Evolutionary conservation across 2,888 invertebrate species (phyloP).

Genomic region (Drosophila suboccidentalis): DNA sequence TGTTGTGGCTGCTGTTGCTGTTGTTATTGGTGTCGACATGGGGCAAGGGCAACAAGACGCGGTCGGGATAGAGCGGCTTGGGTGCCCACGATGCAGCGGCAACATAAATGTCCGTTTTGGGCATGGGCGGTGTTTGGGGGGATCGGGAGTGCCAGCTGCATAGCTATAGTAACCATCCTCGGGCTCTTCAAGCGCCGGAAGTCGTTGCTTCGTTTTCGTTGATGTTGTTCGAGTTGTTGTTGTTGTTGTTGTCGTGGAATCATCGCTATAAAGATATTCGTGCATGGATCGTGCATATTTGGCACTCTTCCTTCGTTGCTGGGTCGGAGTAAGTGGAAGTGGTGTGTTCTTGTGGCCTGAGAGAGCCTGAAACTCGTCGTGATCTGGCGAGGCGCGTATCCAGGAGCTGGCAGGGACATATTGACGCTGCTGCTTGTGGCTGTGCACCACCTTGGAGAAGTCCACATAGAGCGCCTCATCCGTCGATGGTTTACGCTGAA

Average conservation of each 20-base stretch:
- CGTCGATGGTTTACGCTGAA: slow-evolving; percentile 84
- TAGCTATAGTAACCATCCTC: slow-evolving; percentile 83
- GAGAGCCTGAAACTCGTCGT: slow-evolving; percentile 45
- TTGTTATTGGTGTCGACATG: slow-evolving; percentile 64
- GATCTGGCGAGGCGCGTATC: slow-evolving; percentile 68
- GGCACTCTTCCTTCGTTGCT: slow-evolving; percentile 68
- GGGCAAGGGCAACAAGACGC: slow-evolving; percentile 79
- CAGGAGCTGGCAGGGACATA: slow-evolving; percentile 76
- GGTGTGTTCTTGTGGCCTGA: slow-evolving; percentile 15
- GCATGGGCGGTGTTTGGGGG: slow-evolving; percentile 64
- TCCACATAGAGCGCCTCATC: slow-evolving; percentile 86
- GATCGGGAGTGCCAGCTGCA: slow-evolving; percentile 81
- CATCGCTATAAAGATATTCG: slow-evolving; percentile 82
- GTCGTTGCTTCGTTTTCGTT: slow-evolving; percentile 62
- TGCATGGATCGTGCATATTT: slow-evolving; percentile 81
- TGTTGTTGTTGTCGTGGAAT: slow-evolving; percentile 32
- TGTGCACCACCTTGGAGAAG: slow-evolving; percentile 84
- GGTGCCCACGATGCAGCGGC: slow-evolving; percentile 92
- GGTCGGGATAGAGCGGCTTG: slow-evolving; percentile 87
- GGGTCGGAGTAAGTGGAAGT: slow-evolving; percentile 59
- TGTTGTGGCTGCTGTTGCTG: slow-evolving; percentile 51
- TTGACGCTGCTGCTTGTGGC: slow-evolving; percentile 65
- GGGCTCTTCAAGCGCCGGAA: slow-evolving; percentile 71
- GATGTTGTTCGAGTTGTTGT: neutral
- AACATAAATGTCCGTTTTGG: slow-evolving; percentile 89